Conservation (phyloP, 2,888 invertebrate species). For the Cataglyphis cursor region DNA sequence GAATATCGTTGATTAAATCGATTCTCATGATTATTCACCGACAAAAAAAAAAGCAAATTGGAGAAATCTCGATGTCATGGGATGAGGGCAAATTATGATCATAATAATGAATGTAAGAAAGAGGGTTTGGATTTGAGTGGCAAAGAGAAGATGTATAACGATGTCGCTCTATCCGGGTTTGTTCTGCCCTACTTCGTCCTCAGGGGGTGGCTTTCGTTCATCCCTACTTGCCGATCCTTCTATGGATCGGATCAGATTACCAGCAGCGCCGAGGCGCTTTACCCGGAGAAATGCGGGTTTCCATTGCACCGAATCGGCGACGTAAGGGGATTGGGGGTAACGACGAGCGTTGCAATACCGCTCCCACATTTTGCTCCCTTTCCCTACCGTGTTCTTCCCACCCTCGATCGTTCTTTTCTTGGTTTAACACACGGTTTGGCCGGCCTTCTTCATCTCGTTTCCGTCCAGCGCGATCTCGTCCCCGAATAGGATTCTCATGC, state of each 20-base stretch:
- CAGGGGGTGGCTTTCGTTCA: slow-evolving; percentile 80
- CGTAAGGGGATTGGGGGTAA: slow-evolving; percentile 77
- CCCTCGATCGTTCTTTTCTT: slow-evolving; percentile 6
- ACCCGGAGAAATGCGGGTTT: slow-evolving; percentile 80
- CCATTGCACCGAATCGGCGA: slow-evolving; percentile 81
- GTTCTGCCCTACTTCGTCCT: slow-evolving; percentile 79
- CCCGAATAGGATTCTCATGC: slow-evolving; percentile 31
- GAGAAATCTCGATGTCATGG: not conserved
- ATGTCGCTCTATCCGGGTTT: slow-evolving; percentile 80
- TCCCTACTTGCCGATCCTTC: slow-evolving; percentile 67
- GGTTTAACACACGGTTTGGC: slow-evolving; percentile 19
- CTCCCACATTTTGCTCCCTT: slow-evolving; percentile 25
- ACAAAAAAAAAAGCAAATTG: not conserved
- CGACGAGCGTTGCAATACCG: slow-evolving; percentile 63
- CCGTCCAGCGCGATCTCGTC: slow-evolving; percentile 42
- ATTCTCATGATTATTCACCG: not conserved
- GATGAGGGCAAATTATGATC: slow-evolving; percentile 13
- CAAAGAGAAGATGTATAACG: slow-evolving; percentile 75
- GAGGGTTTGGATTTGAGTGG: slow-evolving; percentile 12
- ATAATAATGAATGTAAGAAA: slow-evolving; percentile 14
- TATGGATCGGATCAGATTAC: slow-evolving; percentile 83
- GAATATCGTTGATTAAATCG: not conserved
- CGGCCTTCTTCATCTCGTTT: slow-evolving; percentile 34
- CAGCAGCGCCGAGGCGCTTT: slow-evolving; percentile 75
- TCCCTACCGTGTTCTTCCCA: slow-evolving; percentile 2